Conservation (phyloP, 37 sponge, comb jelly and placozoan genomes). For the Ianthella basta region DNA sequence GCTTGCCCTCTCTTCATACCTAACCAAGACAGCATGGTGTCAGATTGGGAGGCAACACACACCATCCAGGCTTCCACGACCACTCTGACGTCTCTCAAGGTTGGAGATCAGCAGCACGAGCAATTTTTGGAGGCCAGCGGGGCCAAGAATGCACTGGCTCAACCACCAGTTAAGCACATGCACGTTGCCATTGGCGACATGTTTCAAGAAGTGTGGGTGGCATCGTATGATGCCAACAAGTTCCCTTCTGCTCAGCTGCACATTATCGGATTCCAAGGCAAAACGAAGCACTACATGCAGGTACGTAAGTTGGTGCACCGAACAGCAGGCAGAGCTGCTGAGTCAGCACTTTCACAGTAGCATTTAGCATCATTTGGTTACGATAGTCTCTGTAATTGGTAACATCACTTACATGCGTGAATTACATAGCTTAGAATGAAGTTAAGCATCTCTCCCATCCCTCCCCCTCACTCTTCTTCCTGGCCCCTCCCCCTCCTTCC, state of each 20-base stretch:
- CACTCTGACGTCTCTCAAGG: not conserved
- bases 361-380: not conserved
- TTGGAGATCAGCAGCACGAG: not conserved
- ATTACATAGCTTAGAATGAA: no score
- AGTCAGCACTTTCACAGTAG: not conserved
- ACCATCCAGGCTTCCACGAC: no score
- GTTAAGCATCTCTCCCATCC: no score
- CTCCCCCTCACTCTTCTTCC: not conserved
- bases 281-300: slow-evolving; percentile 46
- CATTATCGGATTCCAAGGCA: slow-evolving; percentile 73
- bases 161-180: slow-evolving; percentile 22
- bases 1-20: slow-evolving; percentile 60
- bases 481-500: not conserved
- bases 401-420: not conserved
- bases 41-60: no score
- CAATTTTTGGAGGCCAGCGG: slow-evolving; percentile 9
- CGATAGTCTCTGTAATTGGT: not conserved
- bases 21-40: not conserved
- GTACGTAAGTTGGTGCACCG: no score
- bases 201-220: slow-evolving; percentile 77
- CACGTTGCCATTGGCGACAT: slow-evolving; percentile 62
- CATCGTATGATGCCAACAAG: slow-evolving; percentile 22
- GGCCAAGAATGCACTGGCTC: no score
- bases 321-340: not conserved
- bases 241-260: slow-evolving; percentile 32